Percentiles rank a stretch among this genome's conserved stretches.
Conservation (phyloP, 64 coral and sea anemone genomes). For the Catalaphyllia jardinei region DNA sequence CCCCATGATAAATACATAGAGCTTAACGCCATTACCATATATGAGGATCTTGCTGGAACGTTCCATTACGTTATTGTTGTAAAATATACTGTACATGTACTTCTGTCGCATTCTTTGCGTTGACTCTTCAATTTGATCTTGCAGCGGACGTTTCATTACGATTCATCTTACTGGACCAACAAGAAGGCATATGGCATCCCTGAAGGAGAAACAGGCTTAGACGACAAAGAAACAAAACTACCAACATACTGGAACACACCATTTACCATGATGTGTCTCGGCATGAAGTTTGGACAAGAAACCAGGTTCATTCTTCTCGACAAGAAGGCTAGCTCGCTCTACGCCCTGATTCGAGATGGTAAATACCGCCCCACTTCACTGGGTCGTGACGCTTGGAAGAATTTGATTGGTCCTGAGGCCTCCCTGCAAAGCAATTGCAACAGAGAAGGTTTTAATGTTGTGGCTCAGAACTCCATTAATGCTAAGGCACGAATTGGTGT, state of each 20-base stretch:
- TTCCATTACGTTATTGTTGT: no score
- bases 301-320: neutral
- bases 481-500: slow-evolving; percentile 46
- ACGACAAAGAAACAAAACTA: neutral
- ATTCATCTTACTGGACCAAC: neutral
- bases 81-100: no score
- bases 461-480: neutral
- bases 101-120: no score
- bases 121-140: neutral
- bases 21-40: no score
- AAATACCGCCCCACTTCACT: neutral
- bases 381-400: neutral
- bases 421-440: slow-evolving; percentile 20
- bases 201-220: neutral
- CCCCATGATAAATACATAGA: no score
- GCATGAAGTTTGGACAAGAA: neutral
- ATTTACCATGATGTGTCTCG: neutral
- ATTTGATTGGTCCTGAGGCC: neutral
- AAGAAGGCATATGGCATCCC: neutral
- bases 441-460: slow-evolving; percentile 26
- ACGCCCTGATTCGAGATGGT: neutral
- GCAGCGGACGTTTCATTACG: neutral
- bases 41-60: no score
- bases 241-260: slow-evolving; percentile 1
- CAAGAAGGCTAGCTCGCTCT: neutral